Evolutionary conservation across 2,888 invertebrate species (phyloP).

Genomic region (Rhingia campestris): DNA sequence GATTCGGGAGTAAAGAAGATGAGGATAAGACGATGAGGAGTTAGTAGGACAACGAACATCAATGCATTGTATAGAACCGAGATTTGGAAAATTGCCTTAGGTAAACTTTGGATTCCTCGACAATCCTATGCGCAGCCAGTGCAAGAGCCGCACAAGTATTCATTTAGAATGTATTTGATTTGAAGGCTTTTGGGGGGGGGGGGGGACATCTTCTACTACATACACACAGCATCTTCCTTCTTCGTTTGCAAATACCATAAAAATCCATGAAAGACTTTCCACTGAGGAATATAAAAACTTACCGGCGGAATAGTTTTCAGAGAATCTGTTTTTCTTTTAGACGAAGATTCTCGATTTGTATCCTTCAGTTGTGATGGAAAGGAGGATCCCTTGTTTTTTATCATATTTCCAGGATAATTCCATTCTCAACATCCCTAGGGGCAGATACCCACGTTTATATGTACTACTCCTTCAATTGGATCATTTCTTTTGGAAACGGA

Average conservation of each 20-base stretch:
- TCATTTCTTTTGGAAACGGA: constrained; percentile 34
- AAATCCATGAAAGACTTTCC: constrained; percentile 6
- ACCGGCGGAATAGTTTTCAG: constrained; percentile 23
- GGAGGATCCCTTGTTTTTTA: constrained; percentile 1
- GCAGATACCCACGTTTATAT: constrained; percentile 8
- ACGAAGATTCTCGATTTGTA: constrained; percentile 34
- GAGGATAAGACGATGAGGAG: no score
- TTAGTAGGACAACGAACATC: neutral
- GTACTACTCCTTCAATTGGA: constrained; percentile 42
- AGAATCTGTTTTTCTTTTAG: constrained; percentile 25
- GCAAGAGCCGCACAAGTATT: constrained; percentile 15
- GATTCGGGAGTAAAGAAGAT: neutral
- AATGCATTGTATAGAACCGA: constrained; percentile 6
- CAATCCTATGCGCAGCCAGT: constrained; percentile 14
- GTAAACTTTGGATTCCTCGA: constrained; percentile 24
- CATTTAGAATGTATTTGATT: neutral
- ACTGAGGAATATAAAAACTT: constrained; percentile 1
- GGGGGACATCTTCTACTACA: neutral
- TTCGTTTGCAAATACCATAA: neutral
- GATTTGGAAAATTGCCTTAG: constrained; percentile 48
- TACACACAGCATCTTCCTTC: neutral
- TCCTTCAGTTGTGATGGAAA: constrained; percentile 14
- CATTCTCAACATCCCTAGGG: constrained; percentile 20
- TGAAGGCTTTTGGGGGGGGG: neutral
- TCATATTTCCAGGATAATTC: constrained; percentile 21